Conservation (phyloP, 1,140 invertebrate species). For the Drosophila neocordata region DNA sequence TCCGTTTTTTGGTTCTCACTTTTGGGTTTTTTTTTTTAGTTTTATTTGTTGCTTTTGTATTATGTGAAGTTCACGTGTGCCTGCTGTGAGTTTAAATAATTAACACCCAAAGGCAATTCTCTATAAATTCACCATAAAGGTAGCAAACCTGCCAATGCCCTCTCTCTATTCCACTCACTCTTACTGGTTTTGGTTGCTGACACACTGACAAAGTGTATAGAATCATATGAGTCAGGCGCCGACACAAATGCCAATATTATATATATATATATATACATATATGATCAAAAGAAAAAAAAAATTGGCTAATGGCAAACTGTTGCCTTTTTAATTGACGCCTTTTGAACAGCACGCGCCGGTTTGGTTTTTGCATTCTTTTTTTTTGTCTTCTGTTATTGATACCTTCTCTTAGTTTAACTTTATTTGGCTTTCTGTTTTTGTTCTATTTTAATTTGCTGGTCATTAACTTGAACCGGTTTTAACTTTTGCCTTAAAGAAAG, state of each 20-base stretch:
- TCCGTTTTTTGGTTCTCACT: not conserved
- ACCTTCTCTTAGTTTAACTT: slow-evolving; percentile 18
- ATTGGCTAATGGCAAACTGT: slow-evolving; percentile 60
- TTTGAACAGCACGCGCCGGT: slow-evolving; percentile 67
- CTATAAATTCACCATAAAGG: slow-evolving; percentile 10
- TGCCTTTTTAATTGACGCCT: slow-evolving; percentile 71
- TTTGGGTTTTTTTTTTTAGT: not conserved
- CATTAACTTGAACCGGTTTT: slow-evolving; percentile 41
- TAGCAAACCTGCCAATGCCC: slow-evolving; percentile 15
- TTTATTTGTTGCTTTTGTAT: not conserved
- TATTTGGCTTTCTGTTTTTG: slow-evolving; percentile 32
- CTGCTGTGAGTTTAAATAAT: slow-evolving; percentile 44
- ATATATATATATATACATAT: slow-evolving; percentile 6
- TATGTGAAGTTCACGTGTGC: slow-evolving; percentile 47
- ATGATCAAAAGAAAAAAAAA: slow-evolving; percentile 16
- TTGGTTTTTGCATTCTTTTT: slow-evolving; percentile 27
- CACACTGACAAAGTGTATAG: slow-evolving; percentile 56
- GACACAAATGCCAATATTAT: slow-evolving; percentile 25
- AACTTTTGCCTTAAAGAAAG: slow-evolving; percentile 33
- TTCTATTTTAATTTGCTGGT: slow-evolving; percentile 59
- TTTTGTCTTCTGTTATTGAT: slow-evolving; percentile 21
- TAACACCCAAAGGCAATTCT: slow-evolving; percentile 66
- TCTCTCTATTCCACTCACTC: not conserved
- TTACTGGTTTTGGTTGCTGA: slow-evolving; percentile 28
- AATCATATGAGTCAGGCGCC: slow-evolving; percentile 54